These are phyloP conservation scores for Catharus bicknelli DNA, from an alignment of 2,113 vertebrate species.

Conservation along the genomic window DNA sequence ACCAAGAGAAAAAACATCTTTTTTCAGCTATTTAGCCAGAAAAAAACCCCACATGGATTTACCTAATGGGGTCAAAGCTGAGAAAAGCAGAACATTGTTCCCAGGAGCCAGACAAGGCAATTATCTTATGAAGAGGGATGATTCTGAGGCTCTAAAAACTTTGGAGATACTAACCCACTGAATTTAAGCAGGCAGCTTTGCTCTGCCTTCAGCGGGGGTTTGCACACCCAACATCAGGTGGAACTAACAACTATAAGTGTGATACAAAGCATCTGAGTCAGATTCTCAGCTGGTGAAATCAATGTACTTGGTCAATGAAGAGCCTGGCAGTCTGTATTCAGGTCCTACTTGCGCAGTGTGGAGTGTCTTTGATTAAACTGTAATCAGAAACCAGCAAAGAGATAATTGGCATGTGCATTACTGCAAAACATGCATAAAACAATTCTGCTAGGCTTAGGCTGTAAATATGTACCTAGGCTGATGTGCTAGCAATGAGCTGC, in stretches of 20 bases:
- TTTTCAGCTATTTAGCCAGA: neutral
- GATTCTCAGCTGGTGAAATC: neutral
- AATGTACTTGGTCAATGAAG: neutral
- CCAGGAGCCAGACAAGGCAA: neutral
- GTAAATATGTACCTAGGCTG: neutral
- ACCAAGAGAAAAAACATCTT: constrained; percentile 18
- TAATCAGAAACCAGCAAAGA: constrained; percentile 9
- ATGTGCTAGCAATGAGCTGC: neutral
- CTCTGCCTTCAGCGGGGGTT: neutral
- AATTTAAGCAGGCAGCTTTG: neutral
- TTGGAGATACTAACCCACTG: neutral
- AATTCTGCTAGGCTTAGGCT: neutral
- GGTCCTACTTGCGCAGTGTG: neutral
- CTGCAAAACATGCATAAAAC: neutral
- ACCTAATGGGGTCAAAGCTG: constrained; percentile 37
- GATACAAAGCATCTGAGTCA: neutral
- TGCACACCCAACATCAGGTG: neutral
- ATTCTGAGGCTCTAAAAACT: neutral
- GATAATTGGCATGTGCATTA: neutral
- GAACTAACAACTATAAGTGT: neutral
- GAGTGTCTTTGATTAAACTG: neutral
- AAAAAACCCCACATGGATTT: constrained; percentile 1
- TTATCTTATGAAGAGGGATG: neutral
- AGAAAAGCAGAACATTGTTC: neutral
- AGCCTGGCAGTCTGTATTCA: neutral